Evolutionary conservation across 2,888 invertebrate genomes (phyloP).

Genomic region (Ypsolopha scabrella): DNA sequence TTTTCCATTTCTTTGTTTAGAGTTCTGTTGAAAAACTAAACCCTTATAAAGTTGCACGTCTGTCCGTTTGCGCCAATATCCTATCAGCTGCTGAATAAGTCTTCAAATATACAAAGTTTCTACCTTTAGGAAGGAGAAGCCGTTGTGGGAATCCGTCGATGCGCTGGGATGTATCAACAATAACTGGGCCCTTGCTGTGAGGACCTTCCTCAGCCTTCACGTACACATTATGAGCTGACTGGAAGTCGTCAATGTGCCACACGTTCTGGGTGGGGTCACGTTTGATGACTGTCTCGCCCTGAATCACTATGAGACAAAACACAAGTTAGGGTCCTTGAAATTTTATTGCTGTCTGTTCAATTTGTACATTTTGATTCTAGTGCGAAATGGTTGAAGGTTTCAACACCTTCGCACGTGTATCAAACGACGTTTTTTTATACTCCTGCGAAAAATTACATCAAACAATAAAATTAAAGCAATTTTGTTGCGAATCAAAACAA

Average conservation of each 20-base stretch:
- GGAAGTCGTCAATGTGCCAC: constrained; percentile 67
- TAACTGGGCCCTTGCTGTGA: constrained; percentile 51
- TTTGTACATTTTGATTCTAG: too few species aligned
- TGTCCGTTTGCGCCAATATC: too few species aligned
- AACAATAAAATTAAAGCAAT: too few species aligned
- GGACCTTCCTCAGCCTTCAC: constrained; percentile 57
- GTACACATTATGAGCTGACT: constrained; percentile 44
- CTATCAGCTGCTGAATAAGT: background rate
- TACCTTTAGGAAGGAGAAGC: constrained; percentile 74
- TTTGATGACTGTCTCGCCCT: constrained; percentile 59
- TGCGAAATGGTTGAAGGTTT: too few species aligned
- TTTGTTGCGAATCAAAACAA: too few species aligned
- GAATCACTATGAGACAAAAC: constrained; percentile 25
- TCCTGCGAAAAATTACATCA: too few species aligned
- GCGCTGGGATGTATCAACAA: constrained; percentile 52
- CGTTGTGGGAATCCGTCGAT: constrained; percentile 73
- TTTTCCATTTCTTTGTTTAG: too few species aligned
- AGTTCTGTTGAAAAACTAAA: too few species aligned
- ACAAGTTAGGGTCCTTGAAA: background rate
- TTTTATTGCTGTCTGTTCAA: too few species aligned
- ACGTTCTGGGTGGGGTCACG: constrained; percentile 71
- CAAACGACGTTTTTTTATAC: too few species aligned
- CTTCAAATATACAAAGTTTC: background rate
- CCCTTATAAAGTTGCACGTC: too few species aligned
- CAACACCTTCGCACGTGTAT: too few species aligned